Percentiles rank a stretch among this genome's conserved stretches.
Evolutionary conservation across 2,113 vertebrate species (phyloP).

Genomic region (Cephalopterus ornatus): DNA sequence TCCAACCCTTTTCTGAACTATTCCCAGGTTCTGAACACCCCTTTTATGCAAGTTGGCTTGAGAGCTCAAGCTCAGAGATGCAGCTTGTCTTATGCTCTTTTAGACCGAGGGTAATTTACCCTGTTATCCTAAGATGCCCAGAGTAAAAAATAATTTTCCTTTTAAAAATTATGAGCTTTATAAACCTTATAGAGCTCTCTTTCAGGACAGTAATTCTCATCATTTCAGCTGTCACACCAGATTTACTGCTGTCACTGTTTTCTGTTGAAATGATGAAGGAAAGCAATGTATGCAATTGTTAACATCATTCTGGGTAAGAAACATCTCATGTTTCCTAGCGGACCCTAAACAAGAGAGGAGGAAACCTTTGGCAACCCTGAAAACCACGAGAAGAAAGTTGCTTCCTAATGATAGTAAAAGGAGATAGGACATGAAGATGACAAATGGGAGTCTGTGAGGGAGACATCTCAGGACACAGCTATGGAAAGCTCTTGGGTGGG

Average conservation of each 20-base stretch:
- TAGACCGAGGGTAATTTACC: background rate
- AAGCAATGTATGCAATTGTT: background rate
- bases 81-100: background rate
- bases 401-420: background rate
- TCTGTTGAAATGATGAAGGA: constrained; percentile 2
- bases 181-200: background rate
- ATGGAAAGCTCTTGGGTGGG: background rate
- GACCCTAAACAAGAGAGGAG: background rate
- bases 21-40: background rate
- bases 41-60: background rate
- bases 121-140: background rate
- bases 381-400: background rate
- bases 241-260: constrained; percentile 29
- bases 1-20: background rate
- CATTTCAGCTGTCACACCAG: background rate
- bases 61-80: background rate
- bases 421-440: background rate
- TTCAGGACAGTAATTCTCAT: background rate
- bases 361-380: background rate
- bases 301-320: background rate
- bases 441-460: background rate
- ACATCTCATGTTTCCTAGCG: background rate
- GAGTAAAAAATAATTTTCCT: background rate
- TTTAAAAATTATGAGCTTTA: background rate
- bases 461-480: background rate